These are phyloP conservation scores for Mesoclemmys tuberculata DNA, from an alignment of 2,113 vertebrate genomes.

Conservation along the genomic window DNA sequence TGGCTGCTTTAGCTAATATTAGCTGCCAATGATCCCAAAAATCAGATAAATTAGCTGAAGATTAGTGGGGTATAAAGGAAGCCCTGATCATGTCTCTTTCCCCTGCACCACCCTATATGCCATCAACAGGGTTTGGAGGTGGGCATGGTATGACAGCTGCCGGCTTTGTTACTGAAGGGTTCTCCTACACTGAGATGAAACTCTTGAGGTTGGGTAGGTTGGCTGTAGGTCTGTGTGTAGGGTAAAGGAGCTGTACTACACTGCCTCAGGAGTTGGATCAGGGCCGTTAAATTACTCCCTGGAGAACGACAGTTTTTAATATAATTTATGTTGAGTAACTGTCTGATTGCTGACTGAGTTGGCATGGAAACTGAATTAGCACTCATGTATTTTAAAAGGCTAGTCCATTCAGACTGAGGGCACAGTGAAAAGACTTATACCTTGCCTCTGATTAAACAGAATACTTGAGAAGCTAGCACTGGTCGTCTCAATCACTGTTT, in stretches of 20 bases:
- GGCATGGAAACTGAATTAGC: slow-evolving; percentile 68
- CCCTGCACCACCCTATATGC: not conserved
- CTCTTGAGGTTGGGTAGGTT: not conserved
- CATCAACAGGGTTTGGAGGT: not conserved
- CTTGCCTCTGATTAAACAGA: not conserved
- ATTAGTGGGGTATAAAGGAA: not conserved
- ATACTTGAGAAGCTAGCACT: not conserved
- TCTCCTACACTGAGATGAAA: not conserved
- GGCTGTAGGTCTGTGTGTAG: not conserved
- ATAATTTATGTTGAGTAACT: slow-evolving; percentile 45
- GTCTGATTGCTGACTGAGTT: slow-evolving; percentile 54
- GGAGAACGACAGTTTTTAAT: slow-evolving; percentile 14
- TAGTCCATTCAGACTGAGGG: slow-evolving; percentile 19
- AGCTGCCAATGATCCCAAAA: not conserved
- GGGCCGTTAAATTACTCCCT: slow-evolving; percentile 7
- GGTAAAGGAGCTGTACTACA: not conserved
- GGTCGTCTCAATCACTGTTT: not conserved
- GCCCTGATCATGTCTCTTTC: not conserved
- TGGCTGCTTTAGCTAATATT: not conserved
- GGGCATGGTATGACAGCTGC: slow-evolving; percentile 12
- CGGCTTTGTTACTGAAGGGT: not conserved
- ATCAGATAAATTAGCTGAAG: not conserved
- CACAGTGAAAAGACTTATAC: slow-evolving; percentile 13
- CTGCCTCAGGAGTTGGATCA: not conserved
- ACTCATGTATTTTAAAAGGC: slow-evolving; percentile 25